Evolutionary conservation across 1,140 invertebrate species (phyloP), one percentile per base, ranked within the genome.

Genomic region (Solenopsis fugax): DNA sequence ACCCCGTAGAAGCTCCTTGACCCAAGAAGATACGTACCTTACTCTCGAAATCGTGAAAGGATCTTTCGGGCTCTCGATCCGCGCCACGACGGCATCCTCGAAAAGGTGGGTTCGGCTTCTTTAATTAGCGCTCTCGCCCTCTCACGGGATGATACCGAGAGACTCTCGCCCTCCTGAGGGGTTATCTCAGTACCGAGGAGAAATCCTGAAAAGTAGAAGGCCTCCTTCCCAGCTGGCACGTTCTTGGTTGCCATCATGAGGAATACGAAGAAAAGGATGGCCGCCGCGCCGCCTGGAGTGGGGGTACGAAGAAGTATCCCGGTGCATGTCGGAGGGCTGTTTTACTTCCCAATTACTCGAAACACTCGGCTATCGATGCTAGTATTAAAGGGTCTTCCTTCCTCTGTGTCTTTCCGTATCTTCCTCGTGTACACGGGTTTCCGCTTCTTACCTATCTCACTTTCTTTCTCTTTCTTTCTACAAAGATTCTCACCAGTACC

Each of bases 281-380:
- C 10, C 34, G 18, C 37, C 6, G 13, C 50, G 13, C 50, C 67
- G 45, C 54, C 69, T 21, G 34, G 34, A 48, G 21, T 18, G 18
- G 12, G 13, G 21, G 5, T 12, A 34, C 58, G 34, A 37, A 37
- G 65, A 72, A 52, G 13, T 48, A 56, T 50, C 18, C 12, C 34
- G 88, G 41, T 87, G 89, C 89, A 91, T 89, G 89, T 87, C 84
- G 80, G 84, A 84, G 65, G 85, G 88, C 87, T 87, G 89, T 93
- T 93, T 92, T 89, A 93, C 89, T 87, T 88, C 67, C 90, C 92
- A 92, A 93, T 93, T 93, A 92, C 92, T 91, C 82, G 90, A 92
- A 92, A 92, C 87, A 90, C 88, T 88, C 78, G 75, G 73, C 86
- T 90, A 91, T 90, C 87, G 69, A 80, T 56, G 82, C 84, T 41